phyloP scores from a whole-genome alignment of 2,888 invertebrate genomes.

The Dryadula phaetusa region DNA sequence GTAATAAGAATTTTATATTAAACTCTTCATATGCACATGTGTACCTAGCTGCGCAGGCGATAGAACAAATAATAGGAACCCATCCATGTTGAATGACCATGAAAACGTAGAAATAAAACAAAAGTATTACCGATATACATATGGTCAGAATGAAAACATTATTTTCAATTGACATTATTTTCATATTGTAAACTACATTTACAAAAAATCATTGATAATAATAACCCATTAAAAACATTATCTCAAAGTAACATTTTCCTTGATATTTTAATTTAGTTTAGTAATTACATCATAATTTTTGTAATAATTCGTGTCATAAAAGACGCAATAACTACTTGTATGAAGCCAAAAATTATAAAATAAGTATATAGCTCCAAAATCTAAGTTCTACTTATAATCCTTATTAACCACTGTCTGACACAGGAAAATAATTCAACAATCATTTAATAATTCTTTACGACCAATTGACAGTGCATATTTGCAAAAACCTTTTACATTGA shows the following conservation, averaged over 20 bases:
- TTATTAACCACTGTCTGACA: too few relatives aligned
- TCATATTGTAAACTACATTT: too few relatives aligned
- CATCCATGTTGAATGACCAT: slow-evolving; percentile 45
- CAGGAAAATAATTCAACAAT: background rate
- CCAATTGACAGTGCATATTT: background rate
- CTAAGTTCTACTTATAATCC: too few relatives aligned
- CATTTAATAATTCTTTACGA: background rate
- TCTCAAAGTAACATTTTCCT: too few relatives aligned
- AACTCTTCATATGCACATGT: background rate
- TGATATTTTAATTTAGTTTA: too few relatives aligned
- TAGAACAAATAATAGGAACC: slow-evolving; percentile 34
- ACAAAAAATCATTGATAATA: too few relatives aligned
- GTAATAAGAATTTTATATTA: background rate
- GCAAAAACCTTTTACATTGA: background rate
- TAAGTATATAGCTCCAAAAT: too few relatives aligned
- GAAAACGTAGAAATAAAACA: slow-evolving; percentile 45
- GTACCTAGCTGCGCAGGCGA: slow-evolving; percentile 25
- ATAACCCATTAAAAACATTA: too few relatives aligned
- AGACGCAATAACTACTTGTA: too few relatives aligned
- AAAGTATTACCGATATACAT: slow-evolving; percentile 15
- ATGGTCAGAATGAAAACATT: background rate
- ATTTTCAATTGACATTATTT: background rate
- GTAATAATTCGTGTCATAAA: too few relatives aligned
- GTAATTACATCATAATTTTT: too few relatives aligned
- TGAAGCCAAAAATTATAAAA: too few relatives aligned